Base-by-base conservation (phyloP, 2,113 vertebrate species). In the Myotis yumanensis region DNA sequence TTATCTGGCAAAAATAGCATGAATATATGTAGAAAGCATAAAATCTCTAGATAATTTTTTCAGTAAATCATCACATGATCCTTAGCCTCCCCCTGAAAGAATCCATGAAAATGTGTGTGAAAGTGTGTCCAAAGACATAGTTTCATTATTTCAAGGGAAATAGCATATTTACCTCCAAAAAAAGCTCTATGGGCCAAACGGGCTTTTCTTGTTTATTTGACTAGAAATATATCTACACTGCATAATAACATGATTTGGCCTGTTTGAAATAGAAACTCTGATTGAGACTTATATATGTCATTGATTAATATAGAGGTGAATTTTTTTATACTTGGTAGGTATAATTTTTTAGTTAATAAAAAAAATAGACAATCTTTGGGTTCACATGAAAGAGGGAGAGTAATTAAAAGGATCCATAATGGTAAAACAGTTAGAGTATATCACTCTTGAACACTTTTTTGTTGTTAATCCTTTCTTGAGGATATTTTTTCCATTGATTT, bases 131-230 rank as follows among this genome's bases (percentile, higher is more conserved):
- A 80, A 73, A 84, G 18, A 93, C 89, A 81, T 7, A 72, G 54
- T 85, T 69, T 54, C 59, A 93, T 72, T 46, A 86, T 91, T 96
- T 94, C 73, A 91, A 86, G 64, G 32, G 37, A 96, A 91, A 93
- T 72, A 83, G 17, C 43, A 66, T 46, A 91, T 76, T 96, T 95
- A 62, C 54, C 17, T 62, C 64, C 22, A 52, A 52, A 80, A 83
- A 76, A 86, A 30, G 1, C 1, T 17, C 77, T 35, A 62, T 52
- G 43, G 30, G 48, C 11, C 48, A 90, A 75, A 86, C 2, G 79
- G 43, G 3, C 0, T 64, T 77, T 46, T 51, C 30, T 35, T 69
- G 14, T 14, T 62, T 72, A 23, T 62, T 64, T 75, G 16, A 80
- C 46, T 64, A n/a, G 4, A 73, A 73, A 81, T 82, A 3, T 69